Conservation (phyloP, 2,888 invertebrate genomes). For the Mythimna lalbum region DNA sequence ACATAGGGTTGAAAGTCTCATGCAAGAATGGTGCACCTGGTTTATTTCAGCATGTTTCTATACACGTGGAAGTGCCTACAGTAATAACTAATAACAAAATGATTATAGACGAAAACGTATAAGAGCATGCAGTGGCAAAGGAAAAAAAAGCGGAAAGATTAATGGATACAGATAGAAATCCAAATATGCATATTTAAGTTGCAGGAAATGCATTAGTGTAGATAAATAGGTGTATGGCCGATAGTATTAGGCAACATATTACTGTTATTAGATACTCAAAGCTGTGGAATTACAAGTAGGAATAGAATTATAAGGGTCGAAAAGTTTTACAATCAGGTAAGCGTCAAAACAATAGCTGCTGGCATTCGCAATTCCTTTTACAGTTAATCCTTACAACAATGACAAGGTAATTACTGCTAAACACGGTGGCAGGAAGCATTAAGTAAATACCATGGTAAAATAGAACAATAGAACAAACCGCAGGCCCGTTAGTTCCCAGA, state of each 20-base stretch:
- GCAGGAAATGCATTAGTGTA: constrained; percentile 17
- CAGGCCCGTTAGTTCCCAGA: constrained; percentile 83
- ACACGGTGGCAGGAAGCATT: constrained; percentile 85
- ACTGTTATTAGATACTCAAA: constrained; percentile 12
- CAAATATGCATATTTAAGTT: neutral
- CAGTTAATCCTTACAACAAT: constrained; percentile 71
- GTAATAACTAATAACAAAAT: constrained; percentile 43
- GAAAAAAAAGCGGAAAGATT: neutral
- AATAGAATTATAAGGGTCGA: constrained; percentile 5
- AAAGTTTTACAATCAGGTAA: constrained; percentile 14
- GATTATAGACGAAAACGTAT: constrained; percentile 34
- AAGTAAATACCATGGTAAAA: constrained; percentile 77
- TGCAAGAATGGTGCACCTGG: constrained; percentile 30
- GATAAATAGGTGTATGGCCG: constrained; percentile 20
- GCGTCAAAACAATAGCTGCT: constrained; percentile 41
- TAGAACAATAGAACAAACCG: constrained; percentile 83
- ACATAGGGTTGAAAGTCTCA: constrained; percentile 49
- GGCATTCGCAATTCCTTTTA: constrained; percentile 22
- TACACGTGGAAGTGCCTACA: constrained; percentile 47
- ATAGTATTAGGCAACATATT: constrained; percentile 21
- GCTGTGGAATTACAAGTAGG: constrained; percentile 21
- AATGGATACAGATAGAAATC: constrained; percentile 4
- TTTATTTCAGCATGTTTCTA: constrained; percentile 46
- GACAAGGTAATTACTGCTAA: constrained; percentile 79
- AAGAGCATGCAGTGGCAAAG: constrained; percentile 11